Base-by-base conservation (phyloP, 2,888 invertebrate species). In the Drosophila ochracea region DNA sequence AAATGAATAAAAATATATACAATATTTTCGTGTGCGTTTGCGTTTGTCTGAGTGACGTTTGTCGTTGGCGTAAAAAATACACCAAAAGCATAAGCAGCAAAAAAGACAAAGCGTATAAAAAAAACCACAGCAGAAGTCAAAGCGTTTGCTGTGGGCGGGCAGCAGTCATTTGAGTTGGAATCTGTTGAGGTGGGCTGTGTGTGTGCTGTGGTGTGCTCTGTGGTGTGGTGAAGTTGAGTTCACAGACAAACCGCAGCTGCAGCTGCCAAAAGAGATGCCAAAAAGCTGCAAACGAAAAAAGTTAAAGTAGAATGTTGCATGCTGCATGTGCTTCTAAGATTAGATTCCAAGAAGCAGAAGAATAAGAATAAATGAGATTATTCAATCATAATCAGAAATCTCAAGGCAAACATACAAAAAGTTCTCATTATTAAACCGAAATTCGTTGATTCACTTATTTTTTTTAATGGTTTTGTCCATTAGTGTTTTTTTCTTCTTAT, bases 1-100 rank as follows among this genome's bases (percentile, higher is more conserved):
- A 91, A 86, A 82, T 76, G 79, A 89, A 85, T 89, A 89, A 84
- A 91, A 89, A 90, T 90, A 88, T 90, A 88, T 78, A 85, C 72
- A 87, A 90, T 78, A 80, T 83, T 80, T 84, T 82, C 73, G 73
- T 66, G 55, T 71, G 65, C 62, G 52, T 65, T 69, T 73, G 65
- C 62, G 78, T 30, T 25, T 37, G 37, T 47, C 59, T 52, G 62
- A 62, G 69, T 78, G 78, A 59, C 68, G 58, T 50, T 68, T 74
- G 90, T 76, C 84, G 87, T 86, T 89, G 84, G 84, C 84, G 82
- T 76, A 81, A 81, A 71, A 84, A 77, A 63, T 50, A 77, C 54
- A 43, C 58, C 65, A 53, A 62, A 53, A 53, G 52, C 41, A 71
- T 63, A 53, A 74, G 30, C 31, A 49, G 41, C 35, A 57, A 50